A percentile compares a stretch with the other conserved stretches of the same genome.
phyloP scores from a whole-genome alignment of 2,797 vertebrate species.

The Halcyon badia region DNA sequence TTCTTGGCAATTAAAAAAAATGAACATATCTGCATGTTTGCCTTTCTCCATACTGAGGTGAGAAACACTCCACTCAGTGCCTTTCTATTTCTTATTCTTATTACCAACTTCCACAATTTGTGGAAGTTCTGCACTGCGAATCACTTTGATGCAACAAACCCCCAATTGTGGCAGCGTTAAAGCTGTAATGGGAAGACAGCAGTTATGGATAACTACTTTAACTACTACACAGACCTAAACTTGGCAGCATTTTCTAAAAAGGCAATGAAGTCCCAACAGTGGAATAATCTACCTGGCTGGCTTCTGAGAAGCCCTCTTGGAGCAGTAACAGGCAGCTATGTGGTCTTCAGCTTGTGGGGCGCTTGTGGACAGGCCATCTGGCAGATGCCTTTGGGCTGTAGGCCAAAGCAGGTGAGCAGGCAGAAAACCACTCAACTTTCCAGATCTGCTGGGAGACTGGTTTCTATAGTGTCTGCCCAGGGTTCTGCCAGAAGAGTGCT shows the following conservation, averaged over 20 bases:
- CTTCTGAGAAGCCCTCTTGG: background rate
- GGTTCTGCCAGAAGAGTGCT: background rate
- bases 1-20: background rate
- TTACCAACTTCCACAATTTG: background rate
- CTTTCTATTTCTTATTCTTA: background rate
- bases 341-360: no score
- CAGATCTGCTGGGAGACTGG: background rate
- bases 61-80: background rate
- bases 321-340: background rate
- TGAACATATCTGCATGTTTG: background rate
- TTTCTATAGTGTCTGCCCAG: background rate
- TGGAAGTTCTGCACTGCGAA: background rate
- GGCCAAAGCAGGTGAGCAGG: background rate
- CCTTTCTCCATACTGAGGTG: background rate
- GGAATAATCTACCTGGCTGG: background rate
- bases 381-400: background rate
- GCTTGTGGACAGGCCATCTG: background rate
- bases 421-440: background rate
- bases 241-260: background rate
- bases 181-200: background rate
- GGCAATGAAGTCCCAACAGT: background rate
- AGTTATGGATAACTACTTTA: background rate
- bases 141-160: background rate
- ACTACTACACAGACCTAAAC: background rate
- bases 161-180: accelerated